These are phyloP conservation scores for Turritopsis dohrnii DNA, from an alignment of 30 jellyfish, hydroid and myxozoan species.

Conservation along the genomic window DNA sequence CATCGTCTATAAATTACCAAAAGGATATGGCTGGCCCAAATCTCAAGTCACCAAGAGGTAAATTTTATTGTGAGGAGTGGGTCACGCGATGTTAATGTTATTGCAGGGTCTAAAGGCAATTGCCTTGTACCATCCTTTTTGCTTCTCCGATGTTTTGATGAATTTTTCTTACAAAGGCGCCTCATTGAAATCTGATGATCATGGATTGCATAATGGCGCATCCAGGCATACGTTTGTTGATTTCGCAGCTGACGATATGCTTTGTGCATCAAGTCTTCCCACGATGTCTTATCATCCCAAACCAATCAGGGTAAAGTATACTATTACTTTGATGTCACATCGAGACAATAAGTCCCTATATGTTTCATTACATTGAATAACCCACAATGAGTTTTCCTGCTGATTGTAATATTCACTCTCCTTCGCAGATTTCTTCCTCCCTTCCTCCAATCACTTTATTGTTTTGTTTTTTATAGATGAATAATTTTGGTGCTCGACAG, in stretches of 20 bases:
- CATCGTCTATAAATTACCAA: neutral
- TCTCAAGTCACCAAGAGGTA: slow-evolving; percentile 29
- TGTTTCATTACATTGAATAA: no score
- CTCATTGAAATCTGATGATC: neutral
- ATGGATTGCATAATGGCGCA: neutral
- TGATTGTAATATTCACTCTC: no score
- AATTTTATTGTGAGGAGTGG: neutral
- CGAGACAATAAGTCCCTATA: no score
- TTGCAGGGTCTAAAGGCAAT: no score
- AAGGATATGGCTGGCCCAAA: slow-evolving; percentile 26
- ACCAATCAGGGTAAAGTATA: slow-evolving; percentile 52
- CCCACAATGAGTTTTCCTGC: no score
- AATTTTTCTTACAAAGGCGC: neutral
- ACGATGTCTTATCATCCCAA: slow-evolving; percentile 69
- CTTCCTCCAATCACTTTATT: no score
- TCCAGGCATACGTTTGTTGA: slow-evolving; percentile 23
- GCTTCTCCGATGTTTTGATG: neutral
- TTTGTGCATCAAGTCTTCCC: slow-evolving; percentile 49
- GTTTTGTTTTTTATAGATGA: slow-evolving; percentile 30
- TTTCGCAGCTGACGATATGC: slow-evolving; percentile 43
- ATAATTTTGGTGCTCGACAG: slow-evolving; percentile 49
- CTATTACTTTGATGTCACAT: neutral
- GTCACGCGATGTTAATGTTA: no score
- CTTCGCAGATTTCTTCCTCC: no score
- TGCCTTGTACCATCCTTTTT: no score